Percentiles rank a stretch among this genome's conserved stretches.
Conservation (phyloP, 2,113 vertebrate genomes). For the Trichechus manatus region DNA sequence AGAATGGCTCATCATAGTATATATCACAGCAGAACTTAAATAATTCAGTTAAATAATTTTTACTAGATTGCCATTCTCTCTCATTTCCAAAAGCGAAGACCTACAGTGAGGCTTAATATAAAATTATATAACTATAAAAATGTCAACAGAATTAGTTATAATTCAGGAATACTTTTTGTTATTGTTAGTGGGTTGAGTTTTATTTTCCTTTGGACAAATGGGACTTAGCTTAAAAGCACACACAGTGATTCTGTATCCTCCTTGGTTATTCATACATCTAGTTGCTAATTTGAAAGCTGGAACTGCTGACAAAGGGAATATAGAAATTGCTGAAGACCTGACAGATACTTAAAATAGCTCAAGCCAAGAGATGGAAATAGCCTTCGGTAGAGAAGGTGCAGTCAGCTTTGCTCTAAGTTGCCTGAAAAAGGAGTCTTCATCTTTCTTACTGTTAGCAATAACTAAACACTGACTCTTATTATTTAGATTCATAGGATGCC, state of each 20-base stretch:
- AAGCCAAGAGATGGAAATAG: constrained; percentile 46
- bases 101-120: not conserved
- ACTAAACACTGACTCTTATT: constrained; percentile 49
- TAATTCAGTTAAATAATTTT: constrained; percentile 52
- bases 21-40: constrained; percentile 26
- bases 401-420: constrained; percentile 54
- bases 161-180: constrained; percentile 24
- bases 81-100: constrained; percentile 62
- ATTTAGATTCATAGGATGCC: constrained; percentile 48
- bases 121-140: constrained; percentile 49
- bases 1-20: not conserved
- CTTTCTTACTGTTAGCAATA: constrained; percentile 57
- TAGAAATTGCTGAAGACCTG: constrained; percentile 64
- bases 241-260: not conserved
- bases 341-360: constrained; percentile 67
- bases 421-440: not conserved
- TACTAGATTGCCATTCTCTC: not conserved
- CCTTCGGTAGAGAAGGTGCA: constrained; percentile 38
- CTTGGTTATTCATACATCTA: constrained; percentile 62
- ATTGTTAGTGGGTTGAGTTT: constrained; percentile 7
- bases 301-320: constrained; percentile 51
- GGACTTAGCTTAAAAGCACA: constrained; percentile 17
- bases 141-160: constrained; percentile 1
- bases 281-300: constrained; percentile 67
- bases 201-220: constrained; percentile 58